Conservation (phyloP, 1,140 invertebrate genomes). For the Aphelenchoides besseyi region DNA sequence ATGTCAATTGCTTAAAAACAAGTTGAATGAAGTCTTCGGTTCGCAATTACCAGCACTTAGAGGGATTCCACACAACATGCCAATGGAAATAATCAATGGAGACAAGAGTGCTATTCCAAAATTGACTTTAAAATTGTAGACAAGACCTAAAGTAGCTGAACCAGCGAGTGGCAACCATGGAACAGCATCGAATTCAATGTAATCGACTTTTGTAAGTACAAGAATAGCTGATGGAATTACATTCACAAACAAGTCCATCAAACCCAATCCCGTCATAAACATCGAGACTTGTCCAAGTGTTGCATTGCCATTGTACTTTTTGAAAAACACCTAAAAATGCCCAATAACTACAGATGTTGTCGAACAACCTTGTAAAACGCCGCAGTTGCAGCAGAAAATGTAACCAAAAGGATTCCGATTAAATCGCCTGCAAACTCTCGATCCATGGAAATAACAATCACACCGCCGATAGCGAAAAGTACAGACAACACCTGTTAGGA, state of each 20-base stretch:
- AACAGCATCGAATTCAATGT: slow-evolving; percentile 49
- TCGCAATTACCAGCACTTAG: slow-evolving; percentile 48
- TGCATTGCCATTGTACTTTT: slow-evolving; percentile 48
- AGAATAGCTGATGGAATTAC: slow-evolving; percentile 45
- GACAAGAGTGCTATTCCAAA: slow-evolving; percentile 58
- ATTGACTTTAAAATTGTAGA: slow-evolving; percentile 61
- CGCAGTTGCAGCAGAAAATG: slow-evolving; percentile 51
- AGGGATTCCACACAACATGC: slow-evolving; percentile 58
- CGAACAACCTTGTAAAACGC: slow-evolving; percentile 55
- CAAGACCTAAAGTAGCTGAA: slow-evolving; percentile 47
- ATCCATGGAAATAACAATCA: slow-evolving; percentile 56
- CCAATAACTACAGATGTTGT: neutral
- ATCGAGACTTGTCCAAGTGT: slow-evolving; percentile 60
- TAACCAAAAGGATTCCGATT: slow-evolving; percentile 45
- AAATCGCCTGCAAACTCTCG: slow-evolving; percentile 41
- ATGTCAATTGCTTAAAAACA: slow-evolving; percentile 51
- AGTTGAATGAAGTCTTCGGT: neutral
- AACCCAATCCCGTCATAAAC: slow-evolving; percentile 57
- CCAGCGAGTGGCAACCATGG: slow-evolving; percentile 52
- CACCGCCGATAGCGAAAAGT: slow-evolving; percentile 50
- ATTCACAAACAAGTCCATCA: slow-evolving; percentile 52
- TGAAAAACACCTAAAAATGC: slow-evolving; percentile 49
- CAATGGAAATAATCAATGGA: slow-evolving; percentile 56
- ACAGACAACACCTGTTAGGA: slow-evolving; percentile 45
- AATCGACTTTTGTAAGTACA: slow-evolving; percentile 43